phyloP scores from a whole-genome alignment of 2,888 invertebrate genomes.

The Agrypnus murinus region DNA sequence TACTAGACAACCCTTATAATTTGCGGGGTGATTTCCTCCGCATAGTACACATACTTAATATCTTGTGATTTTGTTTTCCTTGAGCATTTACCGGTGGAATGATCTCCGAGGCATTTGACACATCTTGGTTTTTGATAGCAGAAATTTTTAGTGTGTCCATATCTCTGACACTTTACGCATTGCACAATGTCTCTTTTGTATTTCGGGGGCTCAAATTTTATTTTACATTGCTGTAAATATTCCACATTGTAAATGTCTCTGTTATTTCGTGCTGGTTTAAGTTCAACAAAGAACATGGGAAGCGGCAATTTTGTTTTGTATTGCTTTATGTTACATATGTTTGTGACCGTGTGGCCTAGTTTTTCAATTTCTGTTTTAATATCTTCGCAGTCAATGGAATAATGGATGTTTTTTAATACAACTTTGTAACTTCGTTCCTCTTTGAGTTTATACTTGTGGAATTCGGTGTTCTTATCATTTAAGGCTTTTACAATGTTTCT shows the following conservation, averaged over 20 bases:
- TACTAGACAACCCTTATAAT: no score
- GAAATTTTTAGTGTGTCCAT: no score
- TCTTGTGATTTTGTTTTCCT: conserved; percentile 15
- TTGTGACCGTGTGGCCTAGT: conserved; percentile 24
- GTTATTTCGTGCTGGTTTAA: conserved; percentile 23
- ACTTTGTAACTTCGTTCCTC: conserved; percentile 21
- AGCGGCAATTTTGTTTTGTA: conserved; percentile 27
- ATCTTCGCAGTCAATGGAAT: conserved; percentile 12
- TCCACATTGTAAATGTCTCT: conserved; percentile 23
- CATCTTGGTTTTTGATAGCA: conserved; percentile 30
- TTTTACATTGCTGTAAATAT: conserved; percentile 19
- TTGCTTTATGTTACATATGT: no score
- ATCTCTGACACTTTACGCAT: no score
- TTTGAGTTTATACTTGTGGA: conserved; percentile 27
- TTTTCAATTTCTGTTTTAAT: conserved; percentile 32
- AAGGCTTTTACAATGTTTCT: conserved; percentile 17
- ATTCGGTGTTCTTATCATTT: conserved; percentile 18
- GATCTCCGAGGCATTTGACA: conserved; percentile 20
- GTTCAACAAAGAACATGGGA: no score
- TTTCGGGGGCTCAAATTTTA: conserved; percentile 24
- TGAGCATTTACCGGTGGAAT: conserved; percentile 6
- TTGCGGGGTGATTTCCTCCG: no score
- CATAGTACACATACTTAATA: conserved; percentile 14
- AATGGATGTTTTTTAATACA: no score
- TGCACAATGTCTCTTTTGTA: conserved; percentile 18